phyloP scores from a whole-genome alignment of 1,140 invertebrate genomes.

The Rhizoglyphus robini region DNA sequence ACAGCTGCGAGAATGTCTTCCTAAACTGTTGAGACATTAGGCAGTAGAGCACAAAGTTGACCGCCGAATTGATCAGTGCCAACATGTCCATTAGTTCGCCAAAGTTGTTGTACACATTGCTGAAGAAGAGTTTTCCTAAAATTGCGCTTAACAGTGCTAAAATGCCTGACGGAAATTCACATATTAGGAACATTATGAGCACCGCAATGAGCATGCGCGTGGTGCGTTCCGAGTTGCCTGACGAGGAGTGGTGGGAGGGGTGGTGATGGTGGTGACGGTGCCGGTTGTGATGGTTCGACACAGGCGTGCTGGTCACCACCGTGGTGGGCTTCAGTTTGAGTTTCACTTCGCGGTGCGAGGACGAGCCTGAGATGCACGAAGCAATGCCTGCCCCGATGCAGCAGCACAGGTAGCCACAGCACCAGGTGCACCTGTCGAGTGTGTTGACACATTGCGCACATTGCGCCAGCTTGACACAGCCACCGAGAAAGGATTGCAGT shows the following conservation, averaged over 20 bases:
- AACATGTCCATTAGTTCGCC: constrained; percentile 71
- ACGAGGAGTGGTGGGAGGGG: background rate
- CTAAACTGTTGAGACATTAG: constrained; percentile 86
- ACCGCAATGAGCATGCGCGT: constrained; percentile 80
- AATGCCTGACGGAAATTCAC: constrained; percentile 60
- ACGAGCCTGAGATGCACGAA: too few relatives aligned
- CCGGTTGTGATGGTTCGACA: background rate
- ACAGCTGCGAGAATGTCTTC: constrained; percentile 54
- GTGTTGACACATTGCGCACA: background rate
- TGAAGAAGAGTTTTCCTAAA: constrained; percentile 54
- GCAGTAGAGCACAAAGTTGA: constrained; percentile 88
- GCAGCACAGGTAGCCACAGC: background rate
- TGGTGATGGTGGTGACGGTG: background rate
- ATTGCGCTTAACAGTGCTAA: constrained; percentile 59
- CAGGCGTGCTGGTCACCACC: background rate
- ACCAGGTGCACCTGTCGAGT: background rate
- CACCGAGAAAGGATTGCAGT: background rate
- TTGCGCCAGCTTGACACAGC: too few relatives aligned
- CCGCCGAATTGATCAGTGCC: constrained; percentile 75
- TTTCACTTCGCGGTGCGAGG: background rate
- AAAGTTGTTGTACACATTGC: constrained; percentile 56
- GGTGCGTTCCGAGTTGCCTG: constrained; percentile 48
- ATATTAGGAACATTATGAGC: constrained; percentile 41
- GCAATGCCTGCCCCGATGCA: background rate
- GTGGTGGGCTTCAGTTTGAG: background rate